Evolutionary conservation across 2,797 vertebrate species (phyloP), one percentile per base, ranked within the genome.

Genomic region (Phrynocephalus guinanensis): DNA sequence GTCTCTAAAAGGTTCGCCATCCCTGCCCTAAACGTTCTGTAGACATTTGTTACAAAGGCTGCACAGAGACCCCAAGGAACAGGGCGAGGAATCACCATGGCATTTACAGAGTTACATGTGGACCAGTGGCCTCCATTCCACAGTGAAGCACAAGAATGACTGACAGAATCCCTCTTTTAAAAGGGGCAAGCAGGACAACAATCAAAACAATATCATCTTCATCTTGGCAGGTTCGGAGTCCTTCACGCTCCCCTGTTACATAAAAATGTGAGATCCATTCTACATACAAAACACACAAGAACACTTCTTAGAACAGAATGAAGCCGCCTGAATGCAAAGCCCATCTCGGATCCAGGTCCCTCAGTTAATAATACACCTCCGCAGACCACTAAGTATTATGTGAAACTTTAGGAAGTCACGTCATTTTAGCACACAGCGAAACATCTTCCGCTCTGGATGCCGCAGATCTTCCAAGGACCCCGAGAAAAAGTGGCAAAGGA

Each of bases 261-360:
- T 87, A 86, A 30, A 90, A 93, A 77, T 56, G 81, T 79, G 86
- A 84, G 87, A 86, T 89, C 92, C 93, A 72, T 86, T 93, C 94
- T 56, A 89, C 1, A 86, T 93, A 95, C 93, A 85, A 93, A 84
- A 94, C 90, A 84, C 93, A 94, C 91, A 60, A 88, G 87, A 90
- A 94, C 89, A 92, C 11, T 80, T 76, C 92, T 90, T 94, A 86
- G 84, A 91, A 30, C 91, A 90, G 92, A 56, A 68, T 72, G 82
- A 84, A 90, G 72, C 76, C 52, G 66, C 66, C 52, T 66, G 38
- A 76, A 33, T 18, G 11, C 0, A 60, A 1, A 2, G 89, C 83
- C 75, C 77, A 86, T 86, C 71, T 82, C 16, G 44, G 84, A 70
- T 70, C 20, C 15, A 0, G 82, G 5, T 89, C 88, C 85, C 78